phyloP scores from a whole-genome alignment of 2,888 invertebrate genomes.

The Platypus cylindrus region DNA sequence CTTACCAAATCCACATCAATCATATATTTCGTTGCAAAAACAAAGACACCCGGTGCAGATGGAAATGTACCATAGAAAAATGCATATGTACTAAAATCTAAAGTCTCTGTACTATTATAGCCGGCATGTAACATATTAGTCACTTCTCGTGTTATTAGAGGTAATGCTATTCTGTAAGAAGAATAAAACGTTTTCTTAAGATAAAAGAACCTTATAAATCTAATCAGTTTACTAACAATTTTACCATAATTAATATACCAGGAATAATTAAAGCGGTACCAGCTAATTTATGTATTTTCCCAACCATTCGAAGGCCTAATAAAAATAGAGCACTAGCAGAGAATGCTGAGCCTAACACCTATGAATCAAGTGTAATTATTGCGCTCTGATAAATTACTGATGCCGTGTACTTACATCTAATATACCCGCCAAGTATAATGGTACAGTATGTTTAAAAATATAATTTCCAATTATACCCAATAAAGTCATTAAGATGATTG shows the following conservation, averaged over 20 bases:
- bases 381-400: background rate
- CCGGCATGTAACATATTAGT: conserved; percentile 64
- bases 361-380: conserved; percentile 5
- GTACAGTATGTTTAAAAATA: conserved; percentile 64
- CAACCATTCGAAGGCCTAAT: conserved; percentile 85
- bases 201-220: background rate
- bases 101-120: conserved; percentile 56
- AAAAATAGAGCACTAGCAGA: conserved; percentile 84
- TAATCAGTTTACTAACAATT: conserved; percentile 51
- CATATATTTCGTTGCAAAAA: conserved; percentile 80
- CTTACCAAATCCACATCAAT: conserved; percentile 75
- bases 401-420: conserved; percentile 50
- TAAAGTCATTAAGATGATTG: conserved; percentile 85
- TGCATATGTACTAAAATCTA: conserved; percentile 79
- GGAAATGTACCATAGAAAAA: conserved; percentile 95
- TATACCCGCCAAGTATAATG: conserved; percentile 59
- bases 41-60: conserved; percentile 90
- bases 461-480: conserved; percentile 79
- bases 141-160: conserved; percentile 75
- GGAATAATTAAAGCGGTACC: conserved; percentile 73
- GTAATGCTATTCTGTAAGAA: conserved; percentile 56
- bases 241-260: conserved; percentile 76
- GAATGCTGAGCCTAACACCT: conserved; percentile 77
- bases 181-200: background rate
- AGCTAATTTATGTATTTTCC: conserved; percentile 66